phyloP scores from a whole-genome alignment of 2,113 vertebrate genomes.

The Acinonyx jubatus region DNA sequence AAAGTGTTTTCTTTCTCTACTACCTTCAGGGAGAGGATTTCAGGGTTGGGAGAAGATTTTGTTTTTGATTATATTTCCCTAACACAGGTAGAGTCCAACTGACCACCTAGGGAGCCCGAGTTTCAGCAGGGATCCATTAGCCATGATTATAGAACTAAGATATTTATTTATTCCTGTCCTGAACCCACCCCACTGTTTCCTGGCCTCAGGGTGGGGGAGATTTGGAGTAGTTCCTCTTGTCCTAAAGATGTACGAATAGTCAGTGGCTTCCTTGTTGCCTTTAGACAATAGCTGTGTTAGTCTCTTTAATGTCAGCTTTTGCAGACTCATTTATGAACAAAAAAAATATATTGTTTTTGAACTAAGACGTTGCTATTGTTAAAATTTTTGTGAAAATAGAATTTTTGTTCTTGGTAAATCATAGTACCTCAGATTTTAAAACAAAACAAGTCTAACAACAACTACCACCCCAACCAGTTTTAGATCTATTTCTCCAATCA shows the following conservation, averaged over 20 bases:
- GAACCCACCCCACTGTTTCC: too few relatives aligned
- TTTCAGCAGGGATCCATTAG: not conserved
- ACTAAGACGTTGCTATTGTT: not conserved
- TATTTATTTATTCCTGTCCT: not conserved
- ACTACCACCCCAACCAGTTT: not conserved
- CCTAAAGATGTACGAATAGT: not conserved
- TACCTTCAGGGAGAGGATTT: not conserved
- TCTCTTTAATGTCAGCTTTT: not conserved
- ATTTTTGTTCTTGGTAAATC: not conserved
- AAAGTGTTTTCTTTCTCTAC: not conserved
- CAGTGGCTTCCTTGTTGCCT: not conserved
- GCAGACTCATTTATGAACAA: not conserved
- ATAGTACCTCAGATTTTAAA: not conserved
- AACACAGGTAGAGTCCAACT: not conserved
- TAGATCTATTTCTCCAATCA: not conserved
- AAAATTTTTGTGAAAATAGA: not conserved
- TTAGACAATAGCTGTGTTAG: not conserved
- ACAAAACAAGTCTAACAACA: not conserved
- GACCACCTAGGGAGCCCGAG: not conserved
- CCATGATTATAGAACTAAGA: not conserved
- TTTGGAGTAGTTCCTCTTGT: not conserved
- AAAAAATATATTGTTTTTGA: not conserved
- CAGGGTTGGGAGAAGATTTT: not conserved
- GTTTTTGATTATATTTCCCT: not conserved
- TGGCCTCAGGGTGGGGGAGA: not conserved